Conservation (phyloP, 64 coral and sea anemone genomes). For the Porites australiensis region DNA sequence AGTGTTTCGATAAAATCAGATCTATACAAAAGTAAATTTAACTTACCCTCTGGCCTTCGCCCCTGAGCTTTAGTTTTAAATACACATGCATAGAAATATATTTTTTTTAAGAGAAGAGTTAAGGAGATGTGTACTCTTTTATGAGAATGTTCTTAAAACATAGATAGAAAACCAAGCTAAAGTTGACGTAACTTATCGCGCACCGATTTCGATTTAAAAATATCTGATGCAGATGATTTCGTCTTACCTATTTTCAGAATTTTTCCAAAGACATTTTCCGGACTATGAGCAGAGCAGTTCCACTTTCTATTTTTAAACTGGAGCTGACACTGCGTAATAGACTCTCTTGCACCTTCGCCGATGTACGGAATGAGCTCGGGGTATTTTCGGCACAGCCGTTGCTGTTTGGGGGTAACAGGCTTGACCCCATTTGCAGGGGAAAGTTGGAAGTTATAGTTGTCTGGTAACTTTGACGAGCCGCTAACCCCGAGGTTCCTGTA, state of each 20-base stretch:
- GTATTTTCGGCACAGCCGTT: conserved; percentile 73
- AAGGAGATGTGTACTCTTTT: too few species aligned
- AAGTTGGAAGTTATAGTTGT: conserved; percentile 85
- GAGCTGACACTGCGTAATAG: conserved; percentile 79
- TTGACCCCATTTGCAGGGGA: conserved; percentile 84
- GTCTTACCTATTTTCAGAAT: conserved; percentile 83
- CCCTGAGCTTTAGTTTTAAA: too few species aligned
- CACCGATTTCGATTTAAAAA: too few species aligned
- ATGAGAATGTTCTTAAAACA: too few species aligned
- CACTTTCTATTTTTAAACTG: conserved; percentile 79
- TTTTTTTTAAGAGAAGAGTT: too few species aligned
- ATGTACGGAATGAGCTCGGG: conserved; percentile 88
- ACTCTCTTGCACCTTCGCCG: conserved; percentile 64
- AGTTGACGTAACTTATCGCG: too few species aligned
- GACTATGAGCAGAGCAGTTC: conserved; percentile 91
- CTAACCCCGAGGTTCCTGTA: conserved; percentile 64
- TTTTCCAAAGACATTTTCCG: conserved; percentile 95
- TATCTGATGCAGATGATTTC: neutral
- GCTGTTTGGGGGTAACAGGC: conserved; percentile 82
- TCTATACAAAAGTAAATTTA: too few species aligned
- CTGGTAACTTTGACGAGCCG: conserved; percentile 51
- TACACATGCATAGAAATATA: too few species aligned
- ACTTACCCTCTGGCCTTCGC: too few species aligned
- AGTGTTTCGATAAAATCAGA: too few species aligned
- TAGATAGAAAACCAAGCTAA: too few species aligned